These are phyloP conservation scores for Drosophila hamatofila DNA, from an alignment of 2,888 invertebrate species.

Conservation along the genomic window DNA sequence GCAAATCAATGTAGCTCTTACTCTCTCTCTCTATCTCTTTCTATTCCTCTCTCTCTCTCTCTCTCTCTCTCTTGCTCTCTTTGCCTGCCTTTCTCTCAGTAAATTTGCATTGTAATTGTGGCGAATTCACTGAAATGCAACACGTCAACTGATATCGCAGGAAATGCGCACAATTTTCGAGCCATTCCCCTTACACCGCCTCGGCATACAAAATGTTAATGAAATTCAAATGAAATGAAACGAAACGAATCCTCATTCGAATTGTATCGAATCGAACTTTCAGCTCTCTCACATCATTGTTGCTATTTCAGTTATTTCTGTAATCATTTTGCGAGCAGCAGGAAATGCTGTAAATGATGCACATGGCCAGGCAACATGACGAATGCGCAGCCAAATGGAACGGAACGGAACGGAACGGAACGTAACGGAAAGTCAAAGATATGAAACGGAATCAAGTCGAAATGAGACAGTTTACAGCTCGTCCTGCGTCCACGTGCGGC, in stretches of 20 bases:
- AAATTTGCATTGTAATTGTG: conserved; percentile 56
- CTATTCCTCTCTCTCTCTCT: background rate
- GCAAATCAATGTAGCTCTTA: conserved; percentile 17
- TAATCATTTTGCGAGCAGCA: conserved; percentile 22
- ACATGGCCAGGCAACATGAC: conserved; percentile 24
- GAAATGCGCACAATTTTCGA: conserved; percentile 61
- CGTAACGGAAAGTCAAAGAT: background rate
- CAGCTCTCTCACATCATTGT: conserved; percentile 15
- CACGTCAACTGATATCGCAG: conserved; percentile 61
- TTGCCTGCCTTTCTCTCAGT: conserved; percentile 7
- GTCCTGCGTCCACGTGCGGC: background rate
- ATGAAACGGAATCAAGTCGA: conserved; percentile 4
- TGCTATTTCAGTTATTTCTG: conserved; percentile 11
- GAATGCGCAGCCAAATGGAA: conserved; percentile 27
- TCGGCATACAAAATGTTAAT: conserved; percentile 26
- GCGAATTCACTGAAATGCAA: conserved; percentile 56
- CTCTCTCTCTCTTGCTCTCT: background rate
- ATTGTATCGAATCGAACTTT: conserved; percentile 10
- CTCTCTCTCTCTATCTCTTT: background rate
- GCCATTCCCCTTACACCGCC: background rate
- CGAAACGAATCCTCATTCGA: conserved; percentile 21
- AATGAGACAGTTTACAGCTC: conserved; percentile 7
- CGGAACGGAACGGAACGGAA: background rate
- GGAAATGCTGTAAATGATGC: conserved; percentile 31
- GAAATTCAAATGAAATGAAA: conserved; percentile 37